Evolutionary conservation across 2,113 vertebrate species (phyloP).

Genomic region (Heloderma charlesbogerti): DNA sequence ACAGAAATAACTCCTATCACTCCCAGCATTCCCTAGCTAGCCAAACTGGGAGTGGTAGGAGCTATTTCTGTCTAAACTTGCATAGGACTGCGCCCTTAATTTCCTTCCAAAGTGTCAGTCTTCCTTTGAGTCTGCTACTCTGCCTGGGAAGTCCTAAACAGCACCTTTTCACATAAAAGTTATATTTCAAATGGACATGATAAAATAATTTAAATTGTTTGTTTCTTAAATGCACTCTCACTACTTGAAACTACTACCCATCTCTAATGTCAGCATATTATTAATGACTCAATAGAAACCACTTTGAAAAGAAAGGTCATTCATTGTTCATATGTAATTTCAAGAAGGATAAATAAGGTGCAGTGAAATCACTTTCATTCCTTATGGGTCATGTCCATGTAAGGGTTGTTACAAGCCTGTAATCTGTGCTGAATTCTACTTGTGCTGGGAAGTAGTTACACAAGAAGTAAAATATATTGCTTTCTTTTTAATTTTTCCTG

Average conservation of each 20-base stretch:
- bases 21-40: no score
- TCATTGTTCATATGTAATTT: constrained; percentile 13
- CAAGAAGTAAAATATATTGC: background rate
- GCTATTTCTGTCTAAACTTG: no score
- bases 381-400: constrained; percentile 3
- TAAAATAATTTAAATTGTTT: background rate
- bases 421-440: background rate
- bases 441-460: background rate
- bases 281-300: constrained; percentile 22
- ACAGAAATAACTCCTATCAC: no score
- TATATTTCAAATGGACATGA: background rate
- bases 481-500: background rate
- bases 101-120: background rate
- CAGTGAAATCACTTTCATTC: constrained; percentile 8
- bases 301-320: constrained; percentile 6
- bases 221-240: constrained; percentile 11
- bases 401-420: background rate
- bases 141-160: background rate
- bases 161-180: background rate
- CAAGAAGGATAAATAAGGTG: constrained; percentile 5
- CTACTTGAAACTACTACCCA: background rate
- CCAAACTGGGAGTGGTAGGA: no score
- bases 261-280: constrained; percentile 14
- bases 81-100: no score
- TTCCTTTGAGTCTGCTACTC: background rate